These are phyloP conservation scores for Rhabdornis inornatus DNA, from an alignment of 2,113 vertebrate genomes.

Conservation along the genomic window DNA sequence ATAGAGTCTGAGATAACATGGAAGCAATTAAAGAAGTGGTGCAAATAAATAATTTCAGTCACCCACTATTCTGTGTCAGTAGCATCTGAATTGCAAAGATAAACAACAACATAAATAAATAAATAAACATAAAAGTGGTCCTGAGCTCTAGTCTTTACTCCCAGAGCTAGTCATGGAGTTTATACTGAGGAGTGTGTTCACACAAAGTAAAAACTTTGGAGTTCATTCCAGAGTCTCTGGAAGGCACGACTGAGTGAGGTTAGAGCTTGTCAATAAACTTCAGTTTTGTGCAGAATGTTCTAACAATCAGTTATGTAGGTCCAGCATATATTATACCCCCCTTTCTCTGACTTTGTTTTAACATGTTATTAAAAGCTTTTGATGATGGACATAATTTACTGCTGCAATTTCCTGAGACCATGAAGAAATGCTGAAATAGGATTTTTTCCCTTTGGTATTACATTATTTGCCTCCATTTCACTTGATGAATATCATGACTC, in stretches of 20 bases:
- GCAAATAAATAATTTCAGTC: background rate
- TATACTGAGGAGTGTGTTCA: background rate
- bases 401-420: background rate
- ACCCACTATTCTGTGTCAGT: background rate
- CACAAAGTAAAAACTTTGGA: background rate
- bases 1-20: background rate
- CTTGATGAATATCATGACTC: background rate
- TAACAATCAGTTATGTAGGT: background rate
- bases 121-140: background rate
- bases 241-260: background rate
- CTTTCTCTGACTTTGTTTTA: background rate
- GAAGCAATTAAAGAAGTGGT: background rate
- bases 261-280: background rate
- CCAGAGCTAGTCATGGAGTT: background rate
- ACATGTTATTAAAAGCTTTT: background rate
- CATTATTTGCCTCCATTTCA: background rate
- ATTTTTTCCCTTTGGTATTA: background rate
- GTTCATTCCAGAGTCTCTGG: background rate
- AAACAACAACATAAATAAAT: too few species aligned
- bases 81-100: background rate
- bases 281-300: background rate
- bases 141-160: background rate
- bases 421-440: background rate
- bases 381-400: background rate
- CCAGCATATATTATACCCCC: background rate